Evolutionary conservation across 2,797 vertebrate species (phyloP).

Genomic region (Podarcis siculus): DNA sequence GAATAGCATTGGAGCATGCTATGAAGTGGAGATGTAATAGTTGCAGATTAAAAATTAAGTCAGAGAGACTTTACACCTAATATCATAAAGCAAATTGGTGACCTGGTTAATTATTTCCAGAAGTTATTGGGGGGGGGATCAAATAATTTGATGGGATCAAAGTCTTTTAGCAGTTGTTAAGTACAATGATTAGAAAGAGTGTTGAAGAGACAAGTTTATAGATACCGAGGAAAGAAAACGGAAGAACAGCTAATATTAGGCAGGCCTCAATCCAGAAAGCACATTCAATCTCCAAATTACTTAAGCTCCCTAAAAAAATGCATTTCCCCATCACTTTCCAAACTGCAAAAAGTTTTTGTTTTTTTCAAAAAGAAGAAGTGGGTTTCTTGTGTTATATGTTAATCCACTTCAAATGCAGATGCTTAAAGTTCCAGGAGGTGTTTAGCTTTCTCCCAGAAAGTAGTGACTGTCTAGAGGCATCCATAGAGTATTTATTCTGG

Average conservation of each 20-base stretch:
- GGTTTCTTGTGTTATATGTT: too few relatives aligned
- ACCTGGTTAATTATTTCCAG: conserved; percentile 26
- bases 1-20: conserved; percentile 21
- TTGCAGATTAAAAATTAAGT: conserved; percentile 15
- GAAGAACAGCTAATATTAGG: background rate
- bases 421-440: too few relatives aligned
- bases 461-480: too few relatives aligned
- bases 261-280: background rate
- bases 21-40: conserved; percentile 9
- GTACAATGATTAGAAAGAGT: background rate
- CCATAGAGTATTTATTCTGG: background rate
- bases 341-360: too few relatives aligned
- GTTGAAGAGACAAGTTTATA: background rate
- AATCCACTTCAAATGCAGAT: too few relatives aligned
- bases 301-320: background rate
- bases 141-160: conserved; percentile 22
- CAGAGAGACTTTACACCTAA: conserved; percentile 13
- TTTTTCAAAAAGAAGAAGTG: too few relatives aligned
- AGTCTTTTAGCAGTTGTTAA: background rate
- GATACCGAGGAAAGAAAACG: background rate
- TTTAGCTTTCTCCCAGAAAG: too few relatives aligned
- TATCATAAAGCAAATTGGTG: conserved; percentile 17
- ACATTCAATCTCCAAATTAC: background rate
- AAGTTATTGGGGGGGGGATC: background rate
- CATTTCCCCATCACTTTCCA: too few relatives aligned